Base-by-base conservation (phyloP, 2,113 vertebrate species). In the Macroglossus sobrinus region DNA sequence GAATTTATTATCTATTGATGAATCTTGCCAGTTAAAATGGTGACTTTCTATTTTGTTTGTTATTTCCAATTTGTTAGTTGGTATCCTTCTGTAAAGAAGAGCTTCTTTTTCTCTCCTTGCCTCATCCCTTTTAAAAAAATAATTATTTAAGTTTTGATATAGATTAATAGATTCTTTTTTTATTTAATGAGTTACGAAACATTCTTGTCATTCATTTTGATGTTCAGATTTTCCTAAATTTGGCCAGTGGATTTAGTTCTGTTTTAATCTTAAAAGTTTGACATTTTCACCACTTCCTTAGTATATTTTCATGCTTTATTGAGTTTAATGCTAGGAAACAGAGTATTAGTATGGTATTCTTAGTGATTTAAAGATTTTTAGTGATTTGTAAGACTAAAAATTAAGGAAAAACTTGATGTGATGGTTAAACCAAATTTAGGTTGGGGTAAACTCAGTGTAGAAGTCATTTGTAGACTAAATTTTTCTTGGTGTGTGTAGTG, bases 241-340 rank as follows among this genome's bases (percentile, higher is more conserved):
- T 91, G 66, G 35, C 43, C 30, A 80, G 30, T 53, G 33, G 40
- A n/a, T 88, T 81, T 74, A 53, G 15, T 71, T 91, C 40, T 68
- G 12, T 95, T 75, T 95, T 81, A 81, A 74, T 74, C 57, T 92
- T 95, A 66, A 81, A 82, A 94, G 30, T 47, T 4, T 89, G 85
- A 72, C 75, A 64, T 82, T 89, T 86, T 74, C 19, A 57, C 10
- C 30, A 38, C 18, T 64, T 80, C 24, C 1, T 57, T 61, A 66
- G 18, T 80, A 45, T 81, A 15, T 69, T 78, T 84, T 90, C 40
- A 74, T 95, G 24, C 53, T 72, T 86, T 43, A 38, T 53, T 55
- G 43, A 91, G 13, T 35, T 85, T 86, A 78, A 59, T 85, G n/a
- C 80, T 85, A 19, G 81, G 72, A 55, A 71, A 71, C 22, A 12